phyloP scores from a whole-genome alignment of 2,113 vertebrate species.

The Turdus rufiventris region DNA sequence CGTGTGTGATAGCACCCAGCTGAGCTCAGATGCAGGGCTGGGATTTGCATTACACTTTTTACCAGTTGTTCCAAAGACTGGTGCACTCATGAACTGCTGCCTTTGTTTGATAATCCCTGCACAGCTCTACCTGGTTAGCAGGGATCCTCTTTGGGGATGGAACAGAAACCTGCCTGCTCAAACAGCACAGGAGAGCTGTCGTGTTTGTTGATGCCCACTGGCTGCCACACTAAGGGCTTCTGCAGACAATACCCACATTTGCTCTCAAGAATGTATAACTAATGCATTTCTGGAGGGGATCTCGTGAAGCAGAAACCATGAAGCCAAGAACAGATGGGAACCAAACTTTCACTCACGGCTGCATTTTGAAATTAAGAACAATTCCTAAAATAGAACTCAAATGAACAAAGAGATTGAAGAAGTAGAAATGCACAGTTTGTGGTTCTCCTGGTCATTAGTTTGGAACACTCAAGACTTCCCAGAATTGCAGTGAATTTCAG shows the following conservation, averaged over 20 bases:
- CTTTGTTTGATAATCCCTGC: background rate
- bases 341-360: background rate
- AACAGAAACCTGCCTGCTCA: background rate
- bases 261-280: conserved; percentile 4
- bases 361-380: background rate
- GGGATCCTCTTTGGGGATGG: background rate
- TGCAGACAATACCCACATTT: background rate
- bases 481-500: background rate
- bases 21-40: background rate
- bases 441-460: background rate
- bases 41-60: background rate
- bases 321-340: conserved; percentile 38
- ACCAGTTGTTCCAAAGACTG: background rate
- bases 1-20: background rate
- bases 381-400: background rate
- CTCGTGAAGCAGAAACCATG: conserved; percentile 22
- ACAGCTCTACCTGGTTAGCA: background rate
- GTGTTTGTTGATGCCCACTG: background rate
- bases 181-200: background rate
- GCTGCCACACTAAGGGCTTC: background rate
- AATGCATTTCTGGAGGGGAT: background rate
- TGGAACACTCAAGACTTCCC: background rate
- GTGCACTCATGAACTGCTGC: background rate
- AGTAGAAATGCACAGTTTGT: background rate
- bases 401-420: background rate